Base-by-base conservation (phyloP, 2,888 invertebrate species). In the Mongoloraphidia duomilia region DNA sequence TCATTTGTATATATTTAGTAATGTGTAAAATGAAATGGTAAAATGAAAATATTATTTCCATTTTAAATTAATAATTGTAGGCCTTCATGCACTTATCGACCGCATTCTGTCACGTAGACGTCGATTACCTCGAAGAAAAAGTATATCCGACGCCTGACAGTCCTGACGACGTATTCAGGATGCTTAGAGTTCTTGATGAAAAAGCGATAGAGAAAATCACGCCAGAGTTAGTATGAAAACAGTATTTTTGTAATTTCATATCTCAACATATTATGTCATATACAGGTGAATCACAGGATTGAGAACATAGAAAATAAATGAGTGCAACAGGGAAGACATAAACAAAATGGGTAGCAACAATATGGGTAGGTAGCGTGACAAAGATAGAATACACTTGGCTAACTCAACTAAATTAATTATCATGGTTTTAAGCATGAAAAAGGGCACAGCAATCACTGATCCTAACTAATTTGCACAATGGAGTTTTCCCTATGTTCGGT, bases 41-140 rank as follows among this genome's bases (percentile, higher is more conserved):
- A 38, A 38, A 38, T 38, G 5, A 4, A 4, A 38, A 38, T 38
- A 13, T 38, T 38, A 13, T 38, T 47, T 12, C 8, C 38, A 38
- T 8, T 12, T 13, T 1, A 12, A 12, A 38, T 38, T 46, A n/a
- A 46, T 48, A 37, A 34, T 61, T 63, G 9, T 63, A 78, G 77
- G 70, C 76, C 0, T 75, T 87, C 55, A 73, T 88, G 3, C 89
- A 93, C 65, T 81, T 91, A 0, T 91, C 91, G 0, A 93, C 93
- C 0, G 82, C 91, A 0, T 93, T 88, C 65, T 86, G 89, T 55
- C 88, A 92, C 61, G 87, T 89, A 60, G 83, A 87, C 57, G 74
- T 84, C 53, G 68, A 73, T 0, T 65, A 77, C 0, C 62, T 92
- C 11, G 84, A 88, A 56, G 93, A 93, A 65, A 75, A 74, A 44